phyloP scores from a whole-genome alignment of 2,113 vertebrate genomes.

The Myanophis thanlyinensis region DNA sequence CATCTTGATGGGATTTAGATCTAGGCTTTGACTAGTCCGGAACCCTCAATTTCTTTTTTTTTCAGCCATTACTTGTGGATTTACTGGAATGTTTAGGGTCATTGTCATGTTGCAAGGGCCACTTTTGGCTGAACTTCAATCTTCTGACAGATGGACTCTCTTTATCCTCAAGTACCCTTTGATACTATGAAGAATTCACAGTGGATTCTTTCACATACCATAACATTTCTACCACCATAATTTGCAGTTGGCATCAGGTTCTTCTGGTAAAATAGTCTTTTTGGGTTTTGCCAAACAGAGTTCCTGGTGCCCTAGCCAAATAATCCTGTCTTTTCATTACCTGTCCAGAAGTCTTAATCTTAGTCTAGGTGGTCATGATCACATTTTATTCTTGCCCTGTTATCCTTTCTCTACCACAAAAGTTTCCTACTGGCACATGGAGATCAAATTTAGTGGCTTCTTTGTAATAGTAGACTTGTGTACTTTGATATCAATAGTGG shows the following conservation, averaged over 20 bases:
- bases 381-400: background rate
- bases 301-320: background rate
- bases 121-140: background rate
- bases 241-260: background rate
- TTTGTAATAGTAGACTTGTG: background rate
- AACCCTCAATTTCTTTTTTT: background rate
- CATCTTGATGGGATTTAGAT: background rate
- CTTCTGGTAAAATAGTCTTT: background rate
- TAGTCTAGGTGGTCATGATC: background rate
- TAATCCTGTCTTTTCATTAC: background rate
- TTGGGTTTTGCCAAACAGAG: background rate
- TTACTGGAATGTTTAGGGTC: background rate
- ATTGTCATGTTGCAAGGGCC: background rate
- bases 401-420: background rate
- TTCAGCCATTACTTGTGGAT: background rate
- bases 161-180: background rate
- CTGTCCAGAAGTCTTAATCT: background rate
- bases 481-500: background rate
- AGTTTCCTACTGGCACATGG: background rate
- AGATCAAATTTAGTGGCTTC: background rate
- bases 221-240: background rate
- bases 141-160: background rate
- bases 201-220: background rate
- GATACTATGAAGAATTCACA: background rate
- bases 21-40: background rate